These are phyloP conservation scores for Anabas testudineus DNA, from an alignment of 2,797 vertebrate species.

Conservation along the genomic window DNA sequence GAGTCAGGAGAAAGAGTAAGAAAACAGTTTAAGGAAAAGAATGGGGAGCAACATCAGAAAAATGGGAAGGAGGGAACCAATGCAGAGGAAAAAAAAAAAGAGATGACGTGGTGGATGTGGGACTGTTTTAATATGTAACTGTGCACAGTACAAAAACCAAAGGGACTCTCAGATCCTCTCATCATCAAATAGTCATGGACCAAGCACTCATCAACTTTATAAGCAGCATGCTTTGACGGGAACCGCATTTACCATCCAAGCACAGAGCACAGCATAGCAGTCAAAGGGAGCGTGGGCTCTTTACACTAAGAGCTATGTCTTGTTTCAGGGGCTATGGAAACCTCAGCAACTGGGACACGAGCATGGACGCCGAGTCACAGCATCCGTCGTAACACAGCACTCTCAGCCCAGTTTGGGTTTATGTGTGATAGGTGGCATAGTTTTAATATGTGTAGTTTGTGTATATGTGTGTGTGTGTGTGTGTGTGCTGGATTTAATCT, in stretches of 20 bases:
- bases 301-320: slow-evolving; percentile 58
- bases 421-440: slow-evolving; percentile 32
- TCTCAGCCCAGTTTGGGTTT: slow-evolving; percentile 21
- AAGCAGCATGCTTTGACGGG: slow-evolving; percentile 41
- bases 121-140: slow-evolving; percentile 31
- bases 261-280: slow-evolving; percentile 49
- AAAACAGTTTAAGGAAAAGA: slow-evolving; percentile 23
- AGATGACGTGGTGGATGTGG: neutral
- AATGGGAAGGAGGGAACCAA: neutral
- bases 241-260: slow-evolving; percentile 37
- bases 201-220: slow-evolving; percentile 40
- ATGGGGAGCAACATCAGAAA: neutral
- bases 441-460: slow-evolving; percentile 43
- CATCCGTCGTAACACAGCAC: slow-evolving; percentile 21
- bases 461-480: slow-evolving; percentile 20
- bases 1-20: slow-evolving; percentile 13
- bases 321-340: slow-evolving; percentile 43
- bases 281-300: slow-evolving; percentile 31
- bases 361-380: slow-evolving; percentile 32
- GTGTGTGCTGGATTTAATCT: slow-evolving; percentile 67
- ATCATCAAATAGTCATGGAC: slow-evolving; percentile 56
- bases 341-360: slow-evolving; percentile 24
- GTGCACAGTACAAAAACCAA: slow-evolving; percentile 12
- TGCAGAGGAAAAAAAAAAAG: neutral
- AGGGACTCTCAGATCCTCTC: slow-evolving; percentile 28